Conservation (phyloP, 2,888 invertebrate genomes). For the Boloria selene region DNA sequence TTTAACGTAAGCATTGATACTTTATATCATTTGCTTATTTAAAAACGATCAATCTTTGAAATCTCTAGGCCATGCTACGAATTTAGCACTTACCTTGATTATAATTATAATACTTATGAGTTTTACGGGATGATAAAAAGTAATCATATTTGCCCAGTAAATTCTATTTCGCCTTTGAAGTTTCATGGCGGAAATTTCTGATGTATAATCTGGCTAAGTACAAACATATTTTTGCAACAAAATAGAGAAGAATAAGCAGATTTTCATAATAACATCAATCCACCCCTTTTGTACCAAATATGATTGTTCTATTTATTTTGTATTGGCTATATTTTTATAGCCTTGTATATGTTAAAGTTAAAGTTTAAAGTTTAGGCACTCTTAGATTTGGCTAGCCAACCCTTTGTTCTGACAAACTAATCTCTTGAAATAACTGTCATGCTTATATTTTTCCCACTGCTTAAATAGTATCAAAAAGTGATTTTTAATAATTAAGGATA, state of each 20-base stretch:
- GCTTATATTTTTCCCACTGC: too few relatives aligned
- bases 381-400: too few relatives aligned
- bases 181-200: constrained; percentile 24
- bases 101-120: constrained; percentile 60
- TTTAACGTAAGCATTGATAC: constrained; percentile 41
- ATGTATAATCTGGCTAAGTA: constrained; percentile 28
- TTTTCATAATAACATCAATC: background rate
- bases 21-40: constrained; percentile 49
- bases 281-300: too few relatives aligned
- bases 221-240: background rate
- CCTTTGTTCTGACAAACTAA: too few relatives aligned
- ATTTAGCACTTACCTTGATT: constrained; percentile 59
- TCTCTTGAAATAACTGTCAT: too few relatives aligned
- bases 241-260: background rate
- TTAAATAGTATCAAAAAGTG: too few relatives aligned
- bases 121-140: constrained; percentile 54
- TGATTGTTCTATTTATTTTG: too few relatives aligned
- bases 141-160: constrained; percentile 57
- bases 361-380: too few relatives aligned
- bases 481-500: too few relatives aligned
- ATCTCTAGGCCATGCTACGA: constrained; percentile 61
- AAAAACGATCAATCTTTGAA: constrained; percentile 56
- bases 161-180: constrained; percentile 36
- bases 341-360: too few relatives aligned
- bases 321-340: too few relatives aligned